Percentiles rank a stretch among this genome's conserved stretches.
These are phyloP conservation scores for Falco cherrug DNA, from an alignment of 2,797 vertebrate species.

Conservation along the genomic window DNA sequence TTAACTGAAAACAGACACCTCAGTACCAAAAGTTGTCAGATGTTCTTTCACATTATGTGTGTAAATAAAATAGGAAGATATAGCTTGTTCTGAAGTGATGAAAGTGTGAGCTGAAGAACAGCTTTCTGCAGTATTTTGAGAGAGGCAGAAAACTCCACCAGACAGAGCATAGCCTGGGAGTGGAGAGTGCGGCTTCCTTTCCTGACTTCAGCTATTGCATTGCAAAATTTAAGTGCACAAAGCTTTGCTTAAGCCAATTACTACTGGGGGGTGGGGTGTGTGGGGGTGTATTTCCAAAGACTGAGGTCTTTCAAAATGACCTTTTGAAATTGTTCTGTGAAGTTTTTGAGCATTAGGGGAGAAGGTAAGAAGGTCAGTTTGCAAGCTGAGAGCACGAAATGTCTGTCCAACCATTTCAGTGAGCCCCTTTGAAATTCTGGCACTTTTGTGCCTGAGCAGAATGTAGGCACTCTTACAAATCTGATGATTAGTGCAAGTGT, in stretches of 20 bases:
- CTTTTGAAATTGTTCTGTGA: constrained; percentile 41
- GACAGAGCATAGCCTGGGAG: not conserved
- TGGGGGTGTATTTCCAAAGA: constrained; percentile 11
- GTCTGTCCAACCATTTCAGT: not conserved
- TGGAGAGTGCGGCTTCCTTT: constrained; percentile 10
- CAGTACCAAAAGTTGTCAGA: not conserved
- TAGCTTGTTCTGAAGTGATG: not conserved
- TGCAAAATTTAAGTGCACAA: constrained; percentile 27
- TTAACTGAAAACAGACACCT: not conserved
- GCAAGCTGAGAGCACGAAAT: not conserved
- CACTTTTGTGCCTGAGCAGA: not conserved
- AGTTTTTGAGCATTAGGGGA: not conserved
- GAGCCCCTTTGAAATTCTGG: not conserved
- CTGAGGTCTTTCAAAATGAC: constrained; percentile 51
- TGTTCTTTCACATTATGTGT: not conserved
- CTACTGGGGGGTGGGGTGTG: not conserved
- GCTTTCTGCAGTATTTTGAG: not conserved
- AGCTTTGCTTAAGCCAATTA: constrained; percentile 25
- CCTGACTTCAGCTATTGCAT: constrained; percentile 18
- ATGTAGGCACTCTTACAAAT: not conserved
- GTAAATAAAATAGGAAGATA: not conserved
- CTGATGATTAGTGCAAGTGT: not conserved
- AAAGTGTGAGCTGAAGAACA: not conserved
- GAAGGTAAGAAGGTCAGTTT: not conserved
- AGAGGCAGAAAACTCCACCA: not conserved